phyloP scores from a whole-genome alignment of 2,888 invertebrate genomes.

The Hyalella azteca region DNA sequence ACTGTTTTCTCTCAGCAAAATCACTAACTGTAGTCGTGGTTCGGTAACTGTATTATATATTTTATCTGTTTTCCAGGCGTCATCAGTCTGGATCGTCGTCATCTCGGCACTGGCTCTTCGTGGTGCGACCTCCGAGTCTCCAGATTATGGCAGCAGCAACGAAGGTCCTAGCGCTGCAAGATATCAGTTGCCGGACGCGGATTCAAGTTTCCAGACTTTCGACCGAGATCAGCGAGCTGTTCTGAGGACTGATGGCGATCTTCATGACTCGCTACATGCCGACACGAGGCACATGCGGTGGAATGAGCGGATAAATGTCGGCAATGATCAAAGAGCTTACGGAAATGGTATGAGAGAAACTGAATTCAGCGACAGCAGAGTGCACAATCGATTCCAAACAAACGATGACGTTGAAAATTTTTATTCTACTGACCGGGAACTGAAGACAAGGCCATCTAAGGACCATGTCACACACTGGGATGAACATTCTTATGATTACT shows the following conservation, averaged over 20 bases:
- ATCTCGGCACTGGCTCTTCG: not conserved
- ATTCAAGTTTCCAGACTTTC: not conserved
- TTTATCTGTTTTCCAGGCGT: not conserved
- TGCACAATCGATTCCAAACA: not conserved
- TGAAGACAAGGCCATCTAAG: not conserved
- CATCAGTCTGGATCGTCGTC: not conserved
- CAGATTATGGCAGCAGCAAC: not conserved
- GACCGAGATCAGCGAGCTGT: not conserved
- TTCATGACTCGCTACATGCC: not conserved
- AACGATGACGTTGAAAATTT: not conserved
- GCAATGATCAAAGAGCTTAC: not conserved
- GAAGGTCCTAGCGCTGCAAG: not conserved
- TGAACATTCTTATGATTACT: not conserved
- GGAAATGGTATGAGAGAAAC: not conserved
- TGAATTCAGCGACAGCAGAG: not conserved
- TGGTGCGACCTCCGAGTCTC: not conserved
- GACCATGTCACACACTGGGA: not conserved
- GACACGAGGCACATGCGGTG: conserved; percentile 9
- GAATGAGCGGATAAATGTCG: not conserved
- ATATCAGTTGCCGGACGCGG: not conserved
- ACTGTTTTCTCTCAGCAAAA: no score
- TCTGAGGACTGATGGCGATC: not conserved
- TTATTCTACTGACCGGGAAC: not conserved
- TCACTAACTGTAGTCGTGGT: no score
- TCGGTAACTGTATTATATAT: no score